Evolutionary conservation across 2,113 vertebrate species (phyloP).

Genomic region (Vireo altiloquus): DNA sequence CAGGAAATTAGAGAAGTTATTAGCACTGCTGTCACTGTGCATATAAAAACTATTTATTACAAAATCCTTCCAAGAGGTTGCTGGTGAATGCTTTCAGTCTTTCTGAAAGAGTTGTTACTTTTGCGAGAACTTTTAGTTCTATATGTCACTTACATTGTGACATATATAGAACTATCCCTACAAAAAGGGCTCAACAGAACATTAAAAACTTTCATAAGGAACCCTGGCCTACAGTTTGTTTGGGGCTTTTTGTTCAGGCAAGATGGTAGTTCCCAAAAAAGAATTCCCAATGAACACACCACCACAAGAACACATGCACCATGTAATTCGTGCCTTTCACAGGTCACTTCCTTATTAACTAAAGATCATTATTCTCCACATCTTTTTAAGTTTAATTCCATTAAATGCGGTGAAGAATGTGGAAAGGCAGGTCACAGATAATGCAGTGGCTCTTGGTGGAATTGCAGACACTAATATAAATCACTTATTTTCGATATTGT

Average conservation of each 20-base stretch:
- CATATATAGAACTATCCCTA: not conserved
- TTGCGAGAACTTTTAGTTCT: too few relatives aligned
- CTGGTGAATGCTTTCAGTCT: not conserved
- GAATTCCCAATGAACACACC: not conserved
- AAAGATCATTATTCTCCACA: not conserved
- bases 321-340: not conserved
- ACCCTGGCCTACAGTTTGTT: not conserved
- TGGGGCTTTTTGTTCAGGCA: not conserved
- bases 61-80: not conserved
- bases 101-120: not conserved
- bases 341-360: not conserved
- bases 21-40: not conserved
- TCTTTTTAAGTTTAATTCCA: not conserved
- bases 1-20: not conserved
- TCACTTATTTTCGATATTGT: rapidly evolving
- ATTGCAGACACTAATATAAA: not conserved
- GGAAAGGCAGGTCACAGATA: not conserved
- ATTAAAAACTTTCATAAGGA: not conserved
- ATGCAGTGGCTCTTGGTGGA: not conserved
- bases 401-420: not conserved
- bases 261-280: not conserved
- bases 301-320: not conserved
- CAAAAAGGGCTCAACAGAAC: not conserved
- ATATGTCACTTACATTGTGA: too few relatives aligned
- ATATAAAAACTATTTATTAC: not conserved